Evolutionary conservation across 2,888 invertebrate genomes (phyloP).

Genomic region (Chrysolina oricalcia): DNA sequence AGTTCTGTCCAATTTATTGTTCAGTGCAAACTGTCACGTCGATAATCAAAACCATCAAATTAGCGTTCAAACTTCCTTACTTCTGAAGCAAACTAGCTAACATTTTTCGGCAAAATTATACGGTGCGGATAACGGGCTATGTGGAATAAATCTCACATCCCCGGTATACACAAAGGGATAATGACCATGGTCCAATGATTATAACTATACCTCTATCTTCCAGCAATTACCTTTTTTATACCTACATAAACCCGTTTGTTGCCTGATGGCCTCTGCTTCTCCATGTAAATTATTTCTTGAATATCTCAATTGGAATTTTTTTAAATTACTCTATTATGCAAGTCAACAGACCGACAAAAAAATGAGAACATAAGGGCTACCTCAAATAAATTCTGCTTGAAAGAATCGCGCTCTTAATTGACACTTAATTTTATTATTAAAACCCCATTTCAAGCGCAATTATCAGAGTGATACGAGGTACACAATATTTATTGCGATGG

Average conservation of each 20-base stretch:
- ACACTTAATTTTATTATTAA: conserved; percentile 45
- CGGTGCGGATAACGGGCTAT: neutral
- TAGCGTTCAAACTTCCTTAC: no score
- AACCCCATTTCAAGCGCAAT: conserved; percentile 19
- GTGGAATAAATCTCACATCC: neutral
- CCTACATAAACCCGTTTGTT: conserved; percentile 39
- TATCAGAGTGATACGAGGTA: neutral
- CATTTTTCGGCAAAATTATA: neutral
- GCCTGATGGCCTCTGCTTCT: conserved; percentile 31
- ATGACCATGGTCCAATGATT: conserved; percentile 34
- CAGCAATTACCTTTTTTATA: conserved; percentile 44
- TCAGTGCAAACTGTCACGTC: no score
- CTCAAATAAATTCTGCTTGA: conserved; percentile 31
- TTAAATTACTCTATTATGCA: conserved; percentile 42
- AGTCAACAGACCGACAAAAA: conserved; percentile 28
- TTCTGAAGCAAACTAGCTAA: neutral
- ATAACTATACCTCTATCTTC: conserved; percentile 37
- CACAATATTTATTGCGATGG: neutral
- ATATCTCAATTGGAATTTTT: conserved; percentile 44
- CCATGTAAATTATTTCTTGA: conserved; percentile 43
- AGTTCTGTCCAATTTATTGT: no score
- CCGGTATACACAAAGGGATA: conserved; percentile 26
- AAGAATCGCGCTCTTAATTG: conserved; percentile 35
- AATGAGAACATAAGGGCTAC: conserved; percentile 24
- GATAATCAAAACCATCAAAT: no score